A percentile compares a stretch with the other conserved stretches of the same genome.
These are phyloP conservation scores for Hapalemur alaotrensis DNA, from an alignment of 2,797 vertebrate genomes.

Conservation along the genomic window DNA sequence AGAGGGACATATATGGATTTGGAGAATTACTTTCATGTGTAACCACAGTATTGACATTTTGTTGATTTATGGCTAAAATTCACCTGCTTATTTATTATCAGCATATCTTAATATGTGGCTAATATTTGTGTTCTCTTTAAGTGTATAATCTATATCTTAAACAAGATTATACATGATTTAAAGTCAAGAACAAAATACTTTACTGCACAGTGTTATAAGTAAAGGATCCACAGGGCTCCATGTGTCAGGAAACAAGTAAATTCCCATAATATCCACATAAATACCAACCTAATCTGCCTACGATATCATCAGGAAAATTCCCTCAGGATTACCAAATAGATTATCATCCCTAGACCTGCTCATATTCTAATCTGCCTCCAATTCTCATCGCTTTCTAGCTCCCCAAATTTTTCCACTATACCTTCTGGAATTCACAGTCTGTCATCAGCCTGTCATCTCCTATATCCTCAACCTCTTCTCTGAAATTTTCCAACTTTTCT, in stretches of 20 bases:
- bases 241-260: background rate
- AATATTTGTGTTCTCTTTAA: background rate
- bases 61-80: background rate
- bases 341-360: background rate
- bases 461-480: background rate
- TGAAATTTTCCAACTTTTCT: background rate
- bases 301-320: background rate
- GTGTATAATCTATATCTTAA: background rate
- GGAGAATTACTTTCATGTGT: background rate
- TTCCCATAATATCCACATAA: background rate
- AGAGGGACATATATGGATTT: background rate
- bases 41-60: background rate
- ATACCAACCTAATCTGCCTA: background rate
- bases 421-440: background rate
- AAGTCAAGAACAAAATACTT: background rate
- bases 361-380: background rate
- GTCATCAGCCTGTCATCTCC: background rate
- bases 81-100: background rate
- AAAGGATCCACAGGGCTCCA: background rate
- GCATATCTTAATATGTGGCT: background rate
- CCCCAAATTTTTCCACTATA: background rate
- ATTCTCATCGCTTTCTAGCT: background rate
- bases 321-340: background rate
- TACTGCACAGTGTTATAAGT: background rate
- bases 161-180: background rate